Conservation (phyloP, 2,113 vertebrate species). For the Pelusios castaneus region DNA sequence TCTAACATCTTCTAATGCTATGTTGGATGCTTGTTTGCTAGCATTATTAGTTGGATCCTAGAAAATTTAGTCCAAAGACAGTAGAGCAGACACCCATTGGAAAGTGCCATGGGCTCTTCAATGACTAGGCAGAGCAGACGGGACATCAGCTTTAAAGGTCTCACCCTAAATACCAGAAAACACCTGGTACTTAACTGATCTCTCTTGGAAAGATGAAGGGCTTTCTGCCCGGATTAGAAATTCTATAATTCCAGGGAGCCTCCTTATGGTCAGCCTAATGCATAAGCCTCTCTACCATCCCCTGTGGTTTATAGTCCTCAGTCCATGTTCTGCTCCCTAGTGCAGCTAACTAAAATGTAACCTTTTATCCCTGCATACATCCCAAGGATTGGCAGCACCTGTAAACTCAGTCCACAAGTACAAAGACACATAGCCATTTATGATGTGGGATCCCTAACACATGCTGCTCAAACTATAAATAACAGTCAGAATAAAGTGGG, state of each 20-base stretch:
- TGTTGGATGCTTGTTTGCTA: neutral
- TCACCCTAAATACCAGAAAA: neutral
- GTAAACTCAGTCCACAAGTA: slow-evolving; percentile 28
- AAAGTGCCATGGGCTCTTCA: neutral
- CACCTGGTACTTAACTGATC: neutral
- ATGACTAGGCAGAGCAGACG: neutral
- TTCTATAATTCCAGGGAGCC: neutral
- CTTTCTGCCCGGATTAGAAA: neutral
- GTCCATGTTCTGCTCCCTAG: neutral
- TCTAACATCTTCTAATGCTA: neutral
- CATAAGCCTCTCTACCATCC: neutral
- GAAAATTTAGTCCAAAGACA: neutral
- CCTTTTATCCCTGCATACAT: neutral
- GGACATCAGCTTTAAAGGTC: neutral
- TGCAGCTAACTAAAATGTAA: slow-evolving; percentile 12
- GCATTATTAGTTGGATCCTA: neutral
- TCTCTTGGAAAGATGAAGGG: neutral
- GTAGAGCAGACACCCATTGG: neutral
- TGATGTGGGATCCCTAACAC: neutral
- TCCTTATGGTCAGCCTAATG: neutral
- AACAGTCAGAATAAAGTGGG: neutral
- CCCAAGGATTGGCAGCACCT: neutral
- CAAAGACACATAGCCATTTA: slow-evolving; percentile 8
- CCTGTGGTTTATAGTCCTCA: neutral
- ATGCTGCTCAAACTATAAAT: neutral